Evolutionary conservation across 1,140 invertebrate genomes (phyloP), one percentile per base, ranked within the genome.

Genomic region (Thaumetopoea pityocampa): DNA sequence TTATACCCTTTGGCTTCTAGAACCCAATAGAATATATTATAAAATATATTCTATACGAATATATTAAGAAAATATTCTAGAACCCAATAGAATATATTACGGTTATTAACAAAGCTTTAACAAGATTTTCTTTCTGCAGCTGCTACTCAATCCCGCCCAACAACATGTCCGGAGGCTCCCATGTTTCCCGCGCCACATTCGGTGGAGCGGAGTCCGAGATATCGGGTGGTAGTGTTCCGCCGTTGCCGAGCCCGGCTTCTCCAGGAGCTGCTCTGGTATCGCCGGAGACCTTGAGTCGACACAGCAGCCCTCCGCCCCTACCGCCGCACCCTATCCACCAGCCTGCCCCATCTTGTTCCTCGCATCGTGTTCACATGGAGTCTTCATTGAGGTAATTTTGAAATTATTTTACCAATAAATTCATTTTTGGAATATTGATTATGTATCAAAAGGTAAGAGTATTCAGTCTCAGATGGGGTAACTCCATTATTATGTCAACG

Each of bases 241-340:
- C 88, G 0, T 60, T 91, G 30, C 91, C 92, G 15, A 92, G 91
- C 22, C 91, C 92, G 6, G 90, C 91, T 4, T 90, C 89, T 6
- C 88, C 90, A 6, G 89, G 87, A 36, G 90, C 91, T 14, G 88
- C 91, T n/a, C 87, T 93, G 48, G 91, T 92, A 41, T 92, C 91
- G 17, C 91, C 92, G 18, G 92, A 91, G 23, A 86, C 91, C 35
- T 88, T 90, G 20, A 78, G 73, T 47, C 47, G 80, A 2, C 79
- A 85, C 37, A 85, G 80, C 46, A 85, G 86, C 49, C 82, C 79
- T 1, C 69, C 74, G n/a, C 74, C 67, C 3, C 61, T 84, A 30
- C 79, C 81, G 7, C 69, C 78, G 0, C 81, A 83, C 27, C 79
- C 80, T 0, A 59, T 71, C 3, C 77, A 74, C 8, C 77, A 79